Conservation (phyloP, 1,140 invertebrate genomes). For the Cydia fagiglandana region DNA sequence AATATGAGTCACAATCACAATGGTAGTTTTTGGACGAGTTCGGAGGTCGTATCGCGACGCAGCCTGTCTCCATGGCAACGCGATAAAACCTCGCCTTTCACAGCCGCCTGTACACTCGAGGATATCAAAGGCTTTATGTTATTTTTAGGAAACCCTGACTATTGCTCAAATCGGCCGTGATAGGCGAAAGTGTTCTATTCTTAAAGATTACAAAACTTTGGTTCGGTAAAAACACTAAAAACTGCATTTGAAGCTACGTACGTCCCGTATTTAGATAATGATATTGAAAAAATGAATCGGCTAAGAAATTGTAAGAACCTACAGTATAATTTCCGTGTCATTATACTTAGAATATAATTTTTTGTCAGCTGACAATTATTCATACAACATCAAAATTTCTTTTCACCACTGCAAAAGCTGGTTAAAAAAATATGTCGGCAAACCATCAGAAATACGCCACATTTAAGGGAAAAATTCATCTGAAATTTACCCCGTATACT, state of each 20-base stretch:
- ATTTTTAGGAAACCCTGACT: constrained; percentile 34
- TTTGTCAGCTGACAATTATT: too few species aligned
- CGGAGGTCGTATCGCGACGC: constrained; percentile 67
- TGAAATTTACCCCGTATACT: constrained; percentile 45
- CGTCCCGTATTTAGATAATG: too few species aligned
- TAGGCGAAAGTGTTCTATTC: not conserved
- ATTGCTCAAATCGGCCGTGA: constrained; percentile 22
- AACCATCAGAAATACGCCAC: not conserved
- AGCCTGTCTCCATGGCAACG: constrained; percentile 73
- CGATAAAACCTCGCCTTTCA: constrained; percentile 79
- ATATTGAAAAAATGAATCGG: too few species aligned
- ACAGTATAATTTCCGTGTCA: too few species aligned
- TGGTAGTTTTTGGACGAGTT: constrained; percentile 64
- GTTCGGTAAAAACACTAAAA: too few species aligned
- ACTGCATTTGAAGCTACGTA: too few species aligned
- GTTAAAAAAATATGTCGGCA: too few species aligned
- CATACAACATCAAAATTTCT: too few species aligned
- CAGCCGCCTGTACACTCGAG: constrained; percentile 64
- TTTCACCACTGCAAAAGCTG: too few species aligned
- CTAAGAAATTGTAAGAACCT: too few species aligned
- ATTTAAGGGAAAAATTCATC: constrained; percentile 31
- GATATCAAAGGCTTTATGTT: constrained; percentile 52
- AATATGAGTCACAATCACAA: constrained; percentile 50
- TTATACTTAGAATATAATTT: too few species aligned
- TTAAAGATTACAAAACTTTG: not conserved